These are phyloP conservation scores for Heliothis subflexa DNA, from an alignment of 1,140 invertebrate genomes.

Conservation along the genomic window DNA sequence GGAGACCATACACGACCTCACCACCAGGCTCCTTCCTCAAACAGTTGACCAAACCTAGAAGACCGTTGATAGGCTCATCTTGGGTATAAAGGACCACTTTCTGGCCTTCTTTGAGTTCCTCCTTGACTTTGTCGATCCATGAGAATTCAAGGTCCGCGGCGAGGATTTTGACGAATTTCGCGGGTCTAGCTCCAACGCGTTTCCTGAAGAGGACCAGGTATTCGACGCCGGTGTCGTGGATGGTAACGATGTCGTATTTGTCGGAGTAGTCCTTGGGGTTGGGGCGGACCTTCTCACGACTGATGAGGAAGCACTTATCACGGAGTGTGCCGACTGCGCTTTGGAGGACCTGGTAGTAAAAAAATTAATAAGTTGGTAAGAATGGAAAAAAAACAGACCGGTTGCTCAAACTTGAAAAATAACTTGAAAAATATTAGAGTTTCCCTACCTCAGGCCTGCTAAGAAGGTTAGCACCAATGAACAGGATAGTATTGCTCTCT, in stretches of 20 bases:
- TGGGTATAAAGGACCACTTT: constrained; percentile 87
- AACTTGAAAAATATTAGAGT: constrained; percentile 6
- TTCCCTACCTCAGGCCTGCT: constrained; percentile 68
- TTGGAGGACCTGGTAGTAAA: constrained; percentile 69
- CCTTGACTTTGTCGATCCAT: constrained; percentile 85
- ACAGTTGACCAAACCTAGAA: constrained; percentile 94
- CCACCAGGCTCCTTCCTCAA: constrained; percentile 90
- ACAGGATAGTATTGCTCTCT: constrained; percentile 87
- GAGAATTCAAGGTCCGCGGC: constrained; percentile 69
- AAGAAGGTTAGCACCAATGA: constrained; percentile 84
- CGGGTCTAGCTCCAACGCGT: constrained; percentile 73
- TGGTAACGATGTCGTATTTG: constrained; percentile 78
- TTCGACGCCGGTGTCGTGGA: constrained; percentile 78
- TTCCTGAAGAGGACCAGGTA: constrained; percentile 81
- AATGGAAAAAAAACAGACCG: too few relatives aligned
- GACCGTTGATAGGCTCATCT: constrained; percentile 90
- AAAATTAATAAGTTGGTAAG: not conserved
- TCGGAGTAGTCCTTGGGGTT: constrained; percentile 68
- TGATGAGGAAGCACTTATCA: constrained; percentile 85
- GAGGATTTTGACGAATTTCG: constrained; percentile 77
- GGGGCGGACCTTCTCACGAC: constrained; percentile 77
- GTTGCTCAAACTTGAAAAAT: too few relatives aligned
- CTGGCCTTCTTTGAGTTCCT: constrained; percentile 86
- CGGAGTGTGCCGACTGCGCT: constrained; percentile 74
- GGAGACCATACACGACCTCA: constrained; percentile 87